phyloP scores from a whole-genome alignment of 2,113 vertebrate species.

The Clupea harengus region DNA sequence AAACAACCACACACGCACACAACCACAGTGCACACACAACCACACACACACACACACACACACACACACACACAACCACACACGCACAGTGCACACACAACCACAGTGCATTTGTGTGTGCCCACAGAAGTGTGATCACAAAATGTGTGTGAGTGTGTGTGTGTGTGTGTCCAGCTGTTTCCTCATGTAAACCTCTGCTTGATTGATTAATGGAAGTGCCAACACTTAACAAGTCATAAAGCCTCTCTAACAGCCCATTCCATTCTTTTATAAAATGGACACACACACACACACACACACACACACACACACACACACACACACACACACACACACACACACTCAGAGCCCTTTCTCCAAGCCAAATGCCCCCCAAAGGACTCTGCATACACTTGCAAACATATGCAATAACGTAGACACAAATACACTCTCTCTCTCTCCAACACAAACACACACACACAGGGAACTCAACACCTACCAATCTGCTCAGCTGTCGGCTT shows the following conservation, averaged over 20 bases:
- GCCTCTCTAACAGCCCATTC: background rate
- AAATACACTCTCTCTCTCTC: constrained; percentile 6
- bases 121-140: background rate
- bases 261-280: background rate
- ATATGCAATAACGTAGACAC: background rate
- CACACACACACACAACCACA: too few relatives aligned
- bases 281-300: constrained; percentile 25
- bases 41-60: background rate
- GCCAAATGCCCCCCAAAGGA: background rate
- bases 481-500: background rate
- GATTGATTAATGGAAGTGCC: background rate
- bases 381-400: background rate
- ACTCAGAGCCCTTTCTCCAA: background rate
- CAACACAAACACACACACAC: background rate
- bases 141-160: background rate
- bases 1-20: background rate
- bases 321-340: background rate
- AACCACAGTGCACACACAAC: background rate
- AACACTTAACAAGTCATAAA: background rate
- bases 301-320: background rate
- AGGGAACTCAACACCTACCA: constrained; percentile 4
- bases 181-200: constrained; percentile 11
- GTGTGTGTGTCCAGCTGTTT: constrained; percentile 13
- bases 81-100: background rate
- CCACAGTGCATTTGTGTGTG: background rate